These are phyloP conservation scores for Bettongia penicillata DNA, from an alignment of 2,113 vertebrate species.

Conservation along the genomic window DNA sequence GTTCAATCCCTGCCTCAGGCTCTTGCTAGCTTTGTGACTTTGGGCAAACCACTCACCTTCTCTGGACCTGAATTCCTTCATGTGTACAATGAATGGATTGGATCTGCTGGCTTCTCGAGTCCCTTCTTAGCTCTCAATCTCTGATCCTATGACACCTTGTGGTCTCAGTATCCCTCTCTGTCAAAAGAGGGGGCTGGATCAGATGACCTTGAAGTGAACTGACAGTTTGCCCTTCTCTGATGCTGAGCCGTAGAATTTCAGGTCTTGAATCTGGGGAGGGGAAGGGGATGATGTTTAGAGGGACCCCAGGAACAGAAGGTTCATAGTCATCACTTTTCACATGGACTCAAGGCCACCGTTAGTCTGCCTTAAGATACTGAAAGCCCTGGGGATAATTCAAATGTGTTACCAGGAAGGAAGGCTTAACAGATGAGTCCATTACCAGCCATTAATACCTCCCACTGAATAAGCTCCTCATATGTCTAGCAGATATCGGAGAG, in stretches of 20 bases:
- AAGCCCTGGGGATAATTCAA: not conserved
- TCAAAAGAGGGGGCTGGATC: not conserved
- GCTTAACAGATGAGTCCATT: conserved; percentile 19
- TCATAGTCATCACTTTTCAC: not conserved
- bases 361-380: conserved; percentile 38
- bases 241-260: not conserved
- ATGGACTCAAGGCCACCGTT: not conserved
- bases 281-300: not conserved
- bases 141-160: not conserved
- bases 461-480: not conserved
- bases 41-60: not conserved
- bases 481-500: not conserved
- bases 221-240: not conserved
- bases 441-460: not conserved
- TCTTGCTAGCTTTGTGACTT: not conserved
- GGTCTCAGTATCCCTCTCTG: not conserved
- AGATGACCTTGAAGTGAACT: not conserved
- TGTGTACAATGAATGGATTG: not conserved
- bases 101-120: not conserved
- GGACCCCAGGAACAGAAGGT: not conserved
- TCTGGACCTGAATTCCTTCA: not conserved
- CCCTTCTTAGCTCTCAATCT: not conserved
- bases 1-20: too few relatives aligned
- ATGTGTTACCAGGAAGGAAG: conserved; percentile 41
- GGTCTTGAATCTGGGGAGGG: not conserved